phyloP scores from a whole-genome alignment of 2,797 vertebrate genomes.

The Microctenopoma steveboyesi region DNA sequence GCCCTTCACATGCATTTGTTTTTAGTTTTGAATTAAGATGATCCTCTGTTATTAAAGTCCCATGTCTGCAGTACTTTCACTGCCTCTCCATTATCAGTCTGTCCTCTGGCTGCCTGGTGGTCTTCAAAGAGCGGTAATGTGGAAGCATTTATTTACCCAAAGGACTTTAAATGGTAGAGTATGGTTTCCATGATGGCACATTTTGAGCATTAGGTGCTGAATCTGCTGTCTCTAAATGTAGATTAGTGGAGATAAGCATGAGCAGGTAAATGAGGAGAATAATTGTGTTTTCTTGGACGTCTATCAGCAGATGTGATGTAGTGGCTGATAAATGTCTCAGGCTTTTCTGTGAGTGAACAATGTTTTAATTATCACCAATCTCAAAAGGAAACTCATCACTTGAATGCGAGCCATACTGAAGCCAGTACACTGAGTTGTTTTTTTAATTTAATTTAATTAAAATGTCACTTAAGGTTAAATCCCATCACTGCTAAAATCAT shows the following conservation, averaged over 20 bases:
- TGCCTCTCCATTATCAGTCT: slow-evolving; percentile 8
- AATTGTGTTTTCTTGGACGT: slow-evolving; percentile 12
- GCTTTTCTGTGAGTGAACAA: slow-evolving; percentile 28
- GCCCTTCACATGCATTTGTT: slow-evolving; percentile 29
- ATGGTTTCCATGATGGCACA: slow-evolving; percentile 19
- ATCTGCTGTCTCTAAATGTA: slow-evolving; percentile 10
- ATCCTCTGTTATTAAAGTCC: slow-evolving; percentile 13
- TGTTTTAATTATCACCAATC: slow-evolving; percentile 51
- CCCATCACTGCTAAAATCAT: slow-evolving; percentile 1
- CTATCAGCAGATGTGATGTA: slow-evolving; percentile 32
- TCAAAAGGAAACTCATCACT: slow-evolving; percentile 5
- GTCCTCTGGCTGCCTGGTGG: slow-evolving; percentile 31
- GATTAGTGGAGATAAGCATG: background rate
- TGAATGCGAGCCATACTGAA: slow-evolving; percentile 19
- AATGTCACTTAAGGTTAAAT: slow-evolving; percentile 5
- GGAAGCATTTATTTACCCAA: slow-evolving; percentile 6
- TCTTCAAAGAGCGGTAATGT: slow-evolving; percentile 33
- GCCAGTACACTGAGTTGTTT: slow-evolving; percentile 3
- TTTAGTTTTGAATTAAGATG: slow-evolving; percentile 30
- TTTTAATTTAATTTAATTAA: slow-evolving; percentile 5
- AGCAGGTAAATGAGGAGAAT: slow-evolving; percentile 14
- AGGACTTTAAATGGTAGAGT: slow-evolving; percentile 23
- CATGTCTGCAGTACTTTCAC: slow-evolving; percentile 11
- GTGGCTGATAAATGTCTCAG: slow-evolving; percentile 46
- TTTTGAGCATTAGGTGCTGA: slow-evolving; percentile 1